Percentiles rank a stretch among this genome's conserved stretches.
These are phyloP conservation scores for Scrobipalpa costella DNA, from an alignment of 2,888 invertebrate genomes.

Conservation along the genomic window DNA sequence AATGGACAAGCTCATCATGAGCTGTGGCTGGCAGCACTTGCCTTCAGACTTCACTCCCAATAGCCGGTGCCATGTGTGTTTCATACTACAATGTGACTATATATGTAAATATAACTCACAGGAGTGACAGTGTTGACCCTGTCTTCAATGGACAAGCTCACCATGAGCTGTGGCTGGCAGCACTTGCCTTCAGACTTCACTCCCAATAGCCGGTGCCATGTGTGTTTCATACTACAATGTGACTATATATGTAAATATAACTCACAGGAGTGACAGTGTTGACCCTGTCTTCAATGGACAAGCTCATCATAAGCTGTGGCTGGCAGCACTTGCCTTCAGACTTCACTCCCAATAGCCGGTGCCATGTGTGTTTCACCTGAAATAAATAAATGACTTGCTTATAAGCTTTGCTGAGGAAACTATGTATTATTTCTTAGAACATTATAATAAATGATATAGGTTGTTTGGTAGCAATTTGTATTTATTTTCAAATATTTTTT, in stretches of 20 bases:
- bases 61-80: conserved; percentile 79
- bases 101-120: conserved; percentile 45
- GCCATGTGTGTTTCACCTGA: conserved; percentile 81
- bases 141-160: conserved; percentile 82
- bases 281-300: conserved; percentile 81
- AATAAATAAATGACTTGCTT: conserved; percentile 31
- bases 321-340: conserved; percentile 80
- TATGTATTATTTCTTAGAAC: neutral
- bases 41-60: conserved; percentile 81
- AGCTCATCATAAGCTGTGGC: conserved; percentile 82
- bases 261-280: conserved; percentile 69
- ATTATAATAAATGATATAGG: too few relatives aligned
- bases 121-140: conserved; percentile 70
- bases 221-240: too few relatives aligned
- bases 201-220: conserved; percentile 84
- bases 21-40: conserved; percentile 82
- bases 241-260: conserved; percentile 22
- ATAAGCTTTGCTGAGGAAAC: neutral
- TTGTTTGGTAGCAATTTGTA: too few relatives aligned
- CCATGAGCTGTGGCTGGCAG: conserved; percentile 82
- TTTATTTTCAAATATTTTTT: too few relatives aligned
- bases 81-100: neutral
- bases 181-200: conserved; percentile 79
- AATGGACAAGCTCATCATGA: conserved; percentile 81
- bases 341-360: conserved; percentile 81